Base-by-base conservation (phyloP, 2,888 invertebrate species). In the Aethes cnicana region DNA sequence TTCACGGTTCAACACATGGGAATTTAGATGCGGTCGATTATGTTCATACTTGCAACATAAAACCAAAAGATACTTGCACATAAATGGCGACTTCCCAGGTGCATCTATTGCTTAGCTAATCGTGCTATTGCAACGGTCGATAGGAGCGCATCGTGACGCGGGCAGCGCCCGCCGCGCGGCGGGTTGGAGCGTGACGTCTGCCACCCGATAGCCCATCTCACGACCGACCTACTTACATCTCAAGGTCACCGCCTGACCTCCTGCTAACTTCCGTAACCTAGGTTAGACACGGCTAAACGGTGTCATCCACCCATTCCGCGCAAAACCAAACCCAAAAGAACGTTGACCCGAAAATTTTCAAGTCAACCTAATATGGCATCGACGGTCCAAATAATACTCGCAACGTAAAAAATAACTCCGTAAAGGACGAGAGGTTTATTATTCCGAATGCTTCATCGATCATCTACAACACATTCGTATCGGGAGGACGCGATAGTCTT, bases 131-230 rank as follows among this genome's bases (percentile, higher is more conserved):
- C 50, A 50, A 50, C 50, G 50, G 43, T 30, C 30, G 53, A 58
- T 47, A 52, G 46, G 44, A 46, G 46, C 47, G 30, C 44, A 46
- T 57, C 56, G 54, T 54, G 47, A 49, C 55, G 37, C 55, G 54
- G 57, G 39, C 59, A 49, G 53, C 61, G 60, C 63, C 59, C 60
- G 62, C 62, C 58, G 54, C 48, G 47, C 47, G 72, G 75, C 69
- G 72, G 79, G 68, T 68, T 74, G 64, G 73, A 79, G 84, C 87
- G 87, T 89, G 86, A 88, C 87, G 88, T 78, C 84, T 85, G 82
- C 87, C 84, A 86, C 76, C 83, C 82, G 85, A 87, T 86, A 87
- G 84, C 80, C 81, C 82, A 85, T 84, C 88, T 87, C 85, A 88
- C 89, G 87, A 88, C 69, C 83, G 88, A 80, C 89, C 84, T 68